phyloP scores from a whole-genome alignment of 64 coral and sea anemone species.

The Stylophora pistillata region DNA sequence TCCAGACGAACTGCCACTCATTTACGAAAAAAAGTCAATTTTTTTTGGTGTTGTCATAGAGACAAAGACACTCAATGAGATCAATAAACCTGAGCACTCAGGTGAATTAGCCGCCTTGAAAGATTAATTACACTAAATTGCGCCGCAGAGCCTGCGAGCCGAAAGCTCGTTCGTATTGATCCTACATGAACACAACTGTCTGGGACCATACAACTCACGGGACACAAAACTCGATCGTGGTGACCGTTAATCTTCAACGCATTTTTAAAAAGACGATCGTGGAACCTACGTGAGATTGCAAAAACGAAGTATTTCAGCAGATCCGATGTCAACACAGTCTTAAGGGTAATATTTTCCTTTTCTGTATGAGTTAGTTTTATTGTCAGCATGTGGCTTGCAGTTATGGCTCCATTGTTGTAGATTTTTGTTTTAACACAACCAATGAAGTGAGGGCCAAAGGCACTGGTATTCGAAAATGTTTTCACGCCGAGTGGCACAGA shows the following conservation, averaged over 20 bases:
- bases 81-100: background rate
- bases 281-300: background rate
- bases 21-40: background rate
- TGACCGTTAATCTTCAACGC: background rate
- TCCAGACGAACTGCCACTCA: background rate
- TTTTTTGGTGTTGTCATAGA: background rate
- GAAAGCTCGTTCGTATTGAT: background rate
- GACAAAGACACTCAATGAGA: conserved; percentile 5
- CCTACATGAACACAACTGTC: background rate
- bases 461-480: background rate
- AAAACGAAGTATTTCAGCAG: background rate
- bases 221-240: background rate
- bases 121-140: conserved; percentile 20
- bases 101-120: background rate
- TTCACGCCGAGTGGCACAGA: background rate
- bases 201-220: background rate
- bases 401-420: too few species aligned
- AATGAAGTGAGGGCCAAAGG: too few species aligned
- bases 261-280: background rate
- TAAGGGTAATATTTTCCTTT: background rate
- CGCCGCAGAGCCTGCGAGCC: background rate
- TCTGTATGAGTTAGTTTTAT: too few species aligned
- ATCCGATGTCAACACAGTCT: background rate
- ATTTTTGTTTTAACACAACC: too few species aligned
- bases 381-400: too few species aligned